Evolutionary conservation across 2,113 vertebrate genomes (phyloP), one percentile per base, ranked within the genome.

Genomic region (Atractosteus spatula): DNA sequence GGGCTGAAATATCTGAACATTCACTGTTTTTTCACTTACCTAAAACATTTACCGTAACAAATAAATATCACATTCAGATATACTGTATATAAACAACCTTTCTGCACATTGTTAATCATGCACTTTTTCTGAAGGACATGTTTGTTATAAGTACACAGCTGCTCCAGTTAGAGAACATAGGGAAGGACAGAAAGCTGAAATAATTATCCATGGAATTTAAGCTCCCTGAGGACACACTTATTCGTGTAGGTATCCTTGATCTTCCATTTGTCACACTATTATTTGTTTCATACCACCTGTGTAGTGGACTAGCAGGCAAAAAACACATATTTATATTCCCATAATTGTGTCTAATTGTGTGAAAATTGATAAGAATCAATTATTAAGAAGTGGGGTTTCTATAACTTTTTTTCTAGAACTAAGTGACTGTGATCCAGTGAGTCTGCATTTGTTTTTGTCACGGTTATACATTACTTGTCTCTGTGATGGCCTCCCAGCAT

Each of bases 371-470:
- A 29, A 29, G 29, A 29, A 29, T 29, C 29, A 29, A 29, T 29
- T 29, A 29, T 29, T 29, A 29, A 29, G 29, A 29, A 29, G 29
- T 0, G 1, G 29, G 29, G 29, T 29, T 29, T 29, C 29, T 29
- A 29, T 29, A 29, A 29, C 29, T 29, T 29, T 29, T 29, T 29
- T 29, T 2, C 29, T 29, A 29, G 29, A 29, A 29, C 57, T 13
- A 13, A 5, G 13, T 59, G 57, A 59, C 57, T 8, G 12, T 59
- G 57, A 59, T 59, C 5, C 57, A 59, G 57, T 59, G 57, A 59
- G 57, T 59, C 57, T 59, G n/a, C n/a, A 59, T 59, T 59, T 59
- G 12, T 59, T 59, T 59, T n/a, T 59, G 57, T 59, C 57, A 59
- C n/a, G 57, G 14, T 59, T 59, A 59, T 59, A 59, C 12, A 59